These are phyloP conservation scores for Acleris holmiana DNA, from an alignment of 2,888 invertebrate species.

Conservation along the genomic window DNA sequence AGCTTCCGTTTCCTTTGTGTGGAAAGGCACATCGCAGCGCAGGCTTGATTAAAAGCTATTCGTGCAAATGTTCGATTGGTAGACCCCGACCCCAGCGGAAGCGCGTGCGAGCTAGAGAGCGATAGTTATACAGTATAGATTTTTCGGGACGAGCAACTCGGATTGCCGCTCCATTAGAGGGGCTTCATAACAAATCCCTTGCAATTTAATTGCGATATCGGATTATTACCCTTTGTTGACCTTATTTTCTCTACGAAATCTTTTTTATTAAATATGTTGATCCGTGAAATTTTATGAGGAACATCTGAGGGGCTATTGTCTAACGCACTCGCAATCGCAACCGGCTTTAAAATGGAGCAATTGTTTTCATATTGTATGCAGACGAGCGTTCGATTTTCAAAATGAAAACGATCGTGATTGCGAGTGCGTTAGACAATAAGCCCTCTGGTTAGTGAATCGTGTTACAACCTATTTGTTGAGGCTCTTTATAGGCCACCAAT, in stretches of 20 bases:
- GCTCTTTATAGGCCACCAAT: no score
- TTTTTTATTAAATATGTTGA: no score
- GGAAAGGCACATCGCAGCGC: constrained; percentile 2
- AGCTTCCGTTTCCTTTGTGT: constrained; percentile 5
- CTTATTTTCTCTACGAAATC: background rate
- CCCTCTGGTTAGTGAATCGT: no score
- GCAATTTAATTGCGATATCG: constrained; percentile 11
- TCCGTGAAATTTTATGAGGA: no score
- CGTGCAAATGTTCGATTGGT: constrained; percentile 23
- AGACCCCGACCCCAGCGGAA: background rate
- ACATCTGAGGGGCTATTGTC: no score
- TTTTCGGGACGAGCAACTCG: constrained; percentile 10
- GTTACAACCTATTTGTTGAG: no score
- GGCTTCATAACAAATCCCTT: constrained; percentile 7
- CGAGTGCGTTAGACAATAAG: no score
- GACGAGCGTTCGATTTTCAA: no score
- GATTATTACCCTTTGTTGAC: background rate
- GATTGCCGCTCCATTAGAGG: constrained; percentile 12
- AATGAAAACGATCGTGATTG: no score
- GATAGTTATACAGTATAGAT: constrained; percentile 19
- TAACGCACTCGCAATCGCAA: no score
- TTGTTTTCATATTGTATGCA: no score
- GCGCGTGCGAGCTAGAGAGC: background rate
- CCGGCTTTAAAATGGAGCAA: no score
- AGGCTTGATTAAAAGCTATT: constrained; percentile 29